Evolutionary conservation across 2,797 vertebrate genomes (phyloP), one percentile per base, ranked within the genome.

Genomic region (Menidia menidia): DNA sequence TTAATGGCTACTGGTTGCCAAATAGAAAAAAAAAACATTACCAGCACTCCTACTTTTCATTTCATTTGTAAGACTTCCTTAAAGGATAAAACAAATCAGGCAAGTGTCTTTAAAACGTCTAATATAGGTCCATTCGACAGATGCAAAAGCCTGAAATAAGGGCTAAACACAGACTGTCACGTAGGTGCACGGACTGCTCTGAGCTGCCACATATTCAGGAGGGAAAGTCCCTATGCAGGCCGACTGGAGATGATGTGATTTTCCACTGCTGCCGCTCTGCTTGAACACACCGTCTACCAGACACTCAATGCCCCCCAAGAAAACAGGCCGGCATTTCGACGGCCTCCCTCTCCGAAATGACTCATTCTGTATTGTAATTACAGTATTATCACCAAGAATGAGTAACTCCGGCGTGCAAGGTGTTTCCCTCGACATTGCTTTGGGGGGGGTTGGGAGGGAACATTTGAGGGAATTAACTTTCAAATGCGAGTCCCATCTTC

Each of bases 151-250:
- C 50, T 79, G 18, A 57, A 54, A 50, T 55, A 32, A 60, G 55
- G 53, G 50, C 73, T 60, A 47, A 78, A 81, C 66, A 57, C 75
- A 78, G 32, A 19, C 58, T 15, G 56, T 61, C 54, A 81, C 88
- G 86, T 65, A 68, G 68, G 83, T 89, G 90, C 87, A 90, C 85
- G 85, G 90, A 60, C 13, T 25, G 72, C 77, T 87, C 76, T 69
- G 68, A 51, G 74, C 61, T 84, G 82, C 88, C 89, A 89, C 85
- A 89, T 88, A 87, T 87, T 87, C 81, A 82, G 74, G 71, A 86
- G 88, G 89, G 89, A 91, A 90, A 88, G 86, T 90, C 90, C 89
- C 91, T 59, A 68, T 69, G 72, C 85, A 78, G 70, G 75, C 77
- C 67, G 78, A 88, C 86, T 85, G 75, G 75, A 82, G 80, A 87